Evolutionary conservation across 2,888 invertebrate species (phyloP).

Genomic region (Drosophila maculinotata): DNA sequence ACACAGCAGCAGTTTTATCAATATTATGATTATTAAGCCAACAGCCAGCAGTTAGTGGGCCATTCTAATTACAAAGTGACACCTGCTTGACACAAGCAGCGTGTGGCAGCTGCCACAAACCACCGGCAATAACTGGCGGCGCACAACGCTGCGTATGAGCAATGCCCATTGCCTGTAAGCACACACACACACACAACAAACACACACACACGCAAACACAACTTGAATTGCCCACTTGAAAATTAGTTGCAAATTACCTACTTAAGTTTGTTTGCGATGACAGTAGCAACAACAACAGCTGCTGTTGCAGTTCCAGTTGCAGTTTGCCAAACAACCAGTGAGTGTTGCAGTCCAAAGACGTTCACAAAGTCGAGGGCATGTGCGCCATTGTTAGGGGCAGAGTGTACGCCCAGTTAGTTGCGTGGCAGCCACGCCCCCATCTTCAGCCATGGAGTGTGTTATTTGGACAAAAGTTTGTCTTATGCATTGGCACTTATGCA

Average conservation of each 20-base stretch:
- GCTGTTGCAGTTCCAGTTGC: conserved; percentile 19
- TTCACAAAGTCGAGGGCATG: conserved; percentile 64
- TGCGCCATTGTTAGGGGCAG: conserved; percentile 56
- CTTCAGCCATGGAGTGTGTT: conserved; percentile 33
- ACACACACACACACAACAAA: conserved; percentile 6
- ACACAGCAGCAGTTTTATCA: conserved; percentile 1
- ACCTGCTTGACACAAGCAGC: conserved; percentile 31
- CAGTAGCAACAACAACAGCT: conserved; percentile 27
- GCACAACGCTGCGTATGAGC: conserved; percentile 57
- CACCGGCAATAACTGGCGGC: conserved; percentile 14
- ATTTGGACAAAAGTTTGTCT: conserved; percentile 69
- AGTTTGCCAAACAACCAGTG: conserved; percentile 15
- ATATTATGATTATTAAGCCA: conserved; percentile 8
- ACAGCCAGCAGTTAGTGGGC: conserved; percentile 4
- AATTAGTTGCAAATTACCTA: conserved; percentile 81
- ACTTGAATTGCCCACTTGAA: conserved; percentile 67
- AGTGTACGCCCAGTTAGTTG: conserved; percentile 48
- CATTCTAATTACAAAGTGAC: conserved; percentile 40
- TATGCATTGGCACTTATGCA: conserved; percentile 73
- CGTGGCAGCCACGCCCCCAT: conserved; percentile 70
- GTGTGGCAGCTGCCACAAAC: conserved; percentile 8
- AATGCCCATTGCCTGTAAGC: conserved; percentile 44
- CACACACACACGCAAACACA: conserved; percentile 7
- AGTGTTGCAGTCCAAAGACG: conserved; percentile 28
- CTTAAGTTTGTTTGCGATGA: conserved; percentile 74